These are phyloP conservation scores for Elephas maximus DNA, from an alignment of 2,113 vertebrate species.

Conservation along the genomic window DNA sequence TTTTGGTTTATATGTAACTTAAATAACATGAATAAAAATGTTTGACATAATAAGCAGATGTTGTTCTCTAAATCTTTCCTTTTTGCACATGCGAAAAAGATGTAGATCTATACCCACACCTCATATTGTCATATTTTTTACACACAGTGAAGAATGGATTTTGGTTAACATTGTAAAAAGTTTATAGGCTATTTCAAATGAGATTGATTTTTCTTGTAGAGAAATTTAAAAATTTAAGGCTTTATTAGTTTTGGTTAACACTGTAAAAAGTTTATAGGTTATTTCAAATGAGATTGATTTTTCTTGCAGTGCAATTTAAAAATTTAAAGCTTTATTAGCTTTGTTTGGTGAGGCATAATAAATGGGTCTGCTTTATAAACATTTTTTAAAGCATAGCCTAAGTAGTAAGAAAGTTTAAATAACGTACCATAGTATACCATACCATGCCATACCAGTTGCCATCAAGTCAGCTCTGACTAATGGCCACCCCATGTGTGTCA, in stretches of 20 bases:
- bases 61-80: background rate
- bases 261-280: background rate
- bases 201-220: background rate
- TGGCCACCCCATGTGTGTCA: too few species aligned
- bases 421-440: background rate
- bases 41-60: background rate
- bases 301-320: background rate
- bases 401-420: background rate
- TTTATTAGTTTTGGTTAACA: background rate
- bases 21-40: background rate
- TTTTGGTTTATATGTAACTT: background rate
- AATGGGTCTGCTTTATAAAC: background rate
- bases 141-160: background rate
- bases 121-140: background rate
- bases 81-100: background rate
- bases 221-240: conserved; percentile 22
- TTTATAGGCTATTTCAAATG: background rate
- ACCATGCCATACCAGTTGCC: background rate
- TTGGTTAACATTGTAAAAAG: background rate
- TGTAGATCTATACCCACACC: background rate
- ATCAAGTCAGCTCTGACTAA: too few species aligned
- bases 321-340: conserved; percentile 1
- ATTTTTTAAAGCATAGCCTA: background rate
- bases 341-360: background rate
- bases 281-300: conserved; percentile 15